Evolutionary conservation across 35 echinoderm and acorn worm species (phyloP).

Genomic region (Lytechinus pictus): DNA sequence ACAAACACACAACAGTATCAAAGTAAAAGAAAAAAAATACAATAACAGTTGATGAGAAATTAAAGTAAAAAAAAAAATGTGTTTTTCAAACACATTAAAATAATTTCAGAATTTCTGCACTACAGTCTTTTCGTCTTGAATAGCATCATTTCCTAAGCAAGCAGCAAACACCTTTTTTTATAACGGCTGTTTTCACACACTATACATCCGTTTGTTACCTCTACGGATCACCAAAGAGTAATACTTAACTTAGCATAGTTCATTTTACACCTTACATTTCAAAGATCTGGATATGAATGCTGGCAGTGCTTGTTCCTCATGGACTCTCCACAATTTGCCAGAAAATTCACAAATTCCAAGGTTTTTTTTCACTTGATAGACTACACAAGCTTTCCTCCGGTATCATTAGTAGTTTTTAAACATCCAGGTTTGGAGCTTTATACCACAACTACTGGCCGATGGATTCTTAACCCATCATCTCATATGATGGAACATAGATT

Average conservation of each 20-base stretch:
- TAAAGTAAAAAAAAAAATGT: conserved; percentile 1
- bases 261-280: background rate
- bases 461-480: background rate
- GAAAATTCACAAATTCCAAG: background rate
- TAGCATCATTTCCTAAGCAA: conserved; percentile 25
- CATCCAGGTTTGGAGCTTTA: background rate
- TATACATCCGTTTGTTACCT: conserved; percentile 43
- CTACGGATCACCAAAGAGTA: conserved; percentile 46
- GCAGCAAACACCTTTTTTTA: conserved; percentile 8
- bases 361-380: background rate
- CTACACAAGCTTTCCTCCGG: background rate
- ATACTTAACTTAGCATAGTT: conserved; percentile 44
- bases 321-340: background rate
- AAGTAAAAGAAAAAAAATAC: conserved; percentile 15
- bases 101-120: conserved; percentile 1
- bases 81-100: conserved; percentile 41
- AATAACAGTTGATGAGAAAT: background rate
- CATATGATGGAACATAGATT: background rate
- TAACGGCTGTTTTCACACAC: conserved; percentile 49
- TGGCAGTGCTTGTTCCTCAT: conserved; percentile 26
- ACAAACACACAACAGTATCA: conserved; percentile 12
- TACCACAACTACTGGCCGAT: background rate
- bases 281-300: background rate
- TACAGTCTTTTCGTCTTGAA: background rate
- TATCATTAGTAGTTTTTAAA: background rate